Conservation (phyloP, 1,140 invertebrate genomes). For the Chionoecetes opilio region DNA sequence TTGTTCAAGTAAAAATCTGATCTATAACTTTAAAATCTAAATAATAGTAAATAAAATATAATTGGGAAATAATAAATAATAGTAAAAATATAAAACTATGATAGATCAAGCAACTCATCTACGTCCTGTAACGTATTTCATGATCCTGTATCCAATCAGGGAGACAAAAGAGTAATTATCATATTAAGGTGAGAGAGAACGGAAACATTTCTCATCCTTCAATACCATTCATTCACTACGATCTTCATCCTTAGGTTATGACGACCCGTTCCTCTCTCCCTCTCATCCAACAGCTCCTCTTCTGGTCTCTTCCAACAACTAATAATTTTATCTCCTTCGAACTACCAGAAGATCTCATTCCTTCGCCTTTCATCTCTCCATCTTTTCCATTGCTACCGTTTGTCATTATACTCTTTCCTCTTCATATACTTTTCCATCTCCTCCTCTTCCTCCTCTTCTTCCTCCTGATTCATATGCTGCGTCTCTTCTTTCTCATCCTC, state of each 20-base stretch:
- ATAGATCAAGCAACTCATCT: too few species aligned
- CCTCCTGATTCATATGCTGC: neutral
- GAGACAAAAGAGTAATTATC: too few species aligned
- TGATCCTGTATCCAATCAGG: too few species aligned
- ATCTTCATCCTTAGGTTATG: neutral
- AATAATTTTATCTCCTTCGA: slow-evolving; percentile 37
- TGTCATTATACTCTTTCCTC: neutral
- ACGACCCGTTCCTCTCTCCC: neutral
- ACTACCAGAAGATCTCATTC: slow-evolving; percentile 61
- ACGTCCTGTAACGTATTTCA: too few species aligned
- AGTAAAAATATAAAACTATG: too few species aligned
- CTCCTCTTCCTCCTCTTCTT: neutral
- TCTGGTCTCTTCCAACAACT: slow-evolving; percentile 37
- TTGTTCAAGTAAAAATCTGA: too few species aligned
- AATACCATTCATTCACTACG: neutral
- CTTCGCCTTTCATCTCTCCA: neutral
- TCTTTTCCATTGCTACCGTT: neutral
- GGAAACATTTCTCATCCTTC: neutral
- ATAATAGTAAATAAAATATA: too few species aligned
- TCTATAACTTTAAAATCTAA: too few species aligned
- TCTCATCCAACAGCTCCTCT: slow-evolving; percentile 13
- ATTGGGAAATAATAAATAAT: too few species aligned
- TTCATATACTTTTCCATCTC: neutral
- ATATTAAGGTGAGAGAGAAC: neutral
- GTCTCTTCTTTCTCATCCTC: slow-evolving; percentile 1